A percentile compares a stretch with the other conserved stretches of the same genome.
Conservation (phyloP, 2,797 vertebrate species). For the Odontamblyopus lacepedii region DNA sequence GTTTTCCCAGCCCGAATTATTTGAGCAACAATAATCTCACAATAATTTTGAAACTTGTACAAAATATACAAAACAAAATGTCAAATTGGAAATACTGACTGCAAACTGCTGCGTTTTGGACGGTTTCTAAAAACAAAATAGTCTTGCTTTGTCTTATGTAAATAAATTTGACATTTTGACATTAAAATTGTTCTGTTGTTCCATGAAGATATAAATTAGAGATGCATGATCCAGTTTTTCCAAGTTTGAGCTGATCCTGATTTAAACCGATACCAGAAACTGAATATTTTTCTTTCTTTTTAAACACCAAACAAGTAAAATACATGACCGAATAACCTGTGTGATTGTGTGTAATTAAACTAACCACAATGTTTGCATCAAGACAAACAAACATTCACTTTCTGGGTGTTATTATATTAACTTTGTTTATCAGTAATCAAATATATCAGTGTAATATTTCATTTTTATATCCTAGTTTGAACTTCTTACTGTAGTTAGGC, state of each 20-base stretch:
- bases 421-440: too few species aligned
- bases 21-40: too few species aligned
- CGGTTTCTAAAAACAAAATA: neutral
- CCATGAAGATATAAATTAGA: neutral
- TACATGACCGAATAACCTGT: neutral
- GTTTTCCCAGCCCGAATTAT: too few species aligned
- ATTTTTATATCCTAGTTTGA: too few species aligned
- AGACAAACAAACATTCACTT: too few species aligned
- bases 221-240: neutral
- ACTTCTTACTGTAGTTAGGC: too few species aligned
- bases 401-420: too few species aligned
- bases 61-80: too few species aligned
- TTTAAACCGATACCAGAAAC: neutral
- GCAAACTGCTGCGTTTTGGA: too few species aligned
- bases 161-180: neutral
- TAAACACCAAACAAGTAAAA: neutral
- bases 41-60: too few species aligned
- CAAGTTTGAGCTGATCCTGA: neutral
- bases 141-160: neutral
- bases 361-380: neutral
- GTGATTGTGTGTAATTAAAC: neutral
- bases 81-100: too few species aligned
- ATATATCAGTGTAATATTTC: too few species aligned
- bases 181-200: neutral
- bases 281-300: neutral